Conservation (phyloP, 2,888 invertebrate species). For the Philopedon plagiatum region DNA sequence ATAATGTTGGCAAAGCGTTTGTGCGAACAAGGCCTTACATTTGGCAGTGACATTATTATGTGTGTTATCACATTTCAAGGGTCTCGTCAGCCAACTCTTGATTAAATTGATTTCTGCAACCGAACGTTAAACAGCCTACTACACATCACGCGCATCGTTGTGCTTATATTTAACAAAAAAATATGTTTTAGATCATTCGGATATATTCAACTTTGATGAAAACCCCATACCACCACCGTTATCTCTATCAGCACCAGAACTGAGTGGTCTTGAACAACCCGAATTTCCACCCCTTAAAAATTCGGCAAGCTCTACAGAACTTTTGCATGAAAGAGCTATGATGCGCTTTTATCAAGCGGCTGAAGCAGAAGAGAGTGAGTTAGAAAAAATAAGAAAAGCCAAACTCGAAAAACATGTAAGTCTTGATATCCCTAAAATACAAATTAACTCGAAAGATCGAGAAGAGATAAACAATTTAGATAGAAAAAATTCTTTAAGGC, state of each 20-base stretch:
- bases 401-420: constrained; percentile 50
- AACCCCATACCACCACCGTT: constrained; percentile 83
- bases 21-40: too few species aligned
- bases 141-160: too few species aligned
- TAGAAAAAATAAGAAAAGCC: constrained; percentile 55
- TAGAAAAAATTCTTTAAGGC: constrained; percentile 68
- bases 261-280: constrained; percentile 74
- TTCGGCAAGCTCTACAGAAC: constrained; percentile 86
- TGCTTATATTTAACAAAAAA: too few species aligned
- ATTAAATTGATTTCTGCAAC: too few species aligned
- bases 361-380: constrained; percentile 80
- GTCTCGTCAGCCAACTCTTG: too few species aligned
- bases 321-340: constrained; percentile 87
- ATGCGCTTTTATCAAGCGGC: constrained; percentile 85
- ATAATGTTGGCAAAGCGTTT: too few species aligned
- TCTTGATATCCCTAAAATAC: constrained; percentile 67
- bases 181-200: constrained; percentile 56
- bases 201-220: constrained; percentile 76
- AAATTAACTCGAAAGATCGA: constrained; percentile 71
- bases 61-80: too few species aligned
- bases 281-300: constrained; percentile 74
- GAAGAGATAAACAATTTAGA: constrained; percentile 69
- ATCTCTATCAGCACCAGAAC: constrained; percentile 86
- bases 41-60: too few species aligned
- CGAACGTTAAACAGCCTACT: too few species aligned